Evolutionary conservation across 2,797 vertebrate genomes (phyloP), one percentile per base, ranked within the genome.

Genomic region (Crenuchus spilurus): DNA sequence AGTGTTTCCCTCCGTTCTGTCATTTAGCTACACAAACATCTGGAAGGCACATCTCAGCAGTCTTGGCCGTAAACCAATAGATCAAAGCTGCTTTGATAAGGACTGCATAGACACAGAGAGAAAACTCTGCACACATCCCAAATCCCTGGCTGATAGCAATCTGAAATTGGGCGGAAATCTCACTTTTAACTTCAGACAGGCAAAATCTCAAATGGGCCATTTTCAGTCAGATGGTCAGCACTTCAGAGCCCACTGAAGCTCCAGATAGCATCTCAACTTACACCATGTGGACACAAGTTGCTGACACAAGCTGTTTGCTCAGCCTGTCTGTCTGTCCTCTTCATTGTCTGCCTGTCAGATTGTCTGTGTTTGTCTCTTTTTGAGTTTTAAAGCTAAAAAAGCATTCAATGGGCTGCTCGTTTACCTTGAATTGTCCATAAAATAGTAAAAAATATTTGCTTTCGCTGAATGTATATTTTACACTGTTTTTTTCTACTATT

Each of bases 1-100:
- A 22, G 8, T 58, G 22, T 41, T 41, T 22, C 20, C 1, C 46
- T 31, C 26, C n/a, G 28, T 52, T 26, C 13, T 11, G n/a, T 10
- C 10, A 28, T 46, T 57, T 58, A 24, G 13, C 42, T 14, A 31
- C 24, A 16, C 16, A 51, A 41, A 75, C 26, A 55, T 33, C 13
- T 76, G 20, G 26, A 28, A 65, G 48, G 48, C 22, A 65, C 20
- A 55, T 28, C 35, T 63, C 16, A 41, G 31, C 20, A 33, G 4
- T 18, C 20, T 48, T 54, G 13, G 22, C 35, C 41, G 42, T 46
- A 42, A 55, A 57, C 22, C 37, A 63, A 35, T 46, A 61, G 22
- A 69, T 76, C 33, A 73, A 67, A 73, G 11, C 18, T 55, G 60
- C 64, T 51, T 68, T 69, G 26, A 55, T 41, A 58, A 49, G 24